These are phyloP conservation scores for Melanostoma scalare DNA, from an alignment of 2,888 invertebrate genomes.

Conservation along the genomic window DNA sequence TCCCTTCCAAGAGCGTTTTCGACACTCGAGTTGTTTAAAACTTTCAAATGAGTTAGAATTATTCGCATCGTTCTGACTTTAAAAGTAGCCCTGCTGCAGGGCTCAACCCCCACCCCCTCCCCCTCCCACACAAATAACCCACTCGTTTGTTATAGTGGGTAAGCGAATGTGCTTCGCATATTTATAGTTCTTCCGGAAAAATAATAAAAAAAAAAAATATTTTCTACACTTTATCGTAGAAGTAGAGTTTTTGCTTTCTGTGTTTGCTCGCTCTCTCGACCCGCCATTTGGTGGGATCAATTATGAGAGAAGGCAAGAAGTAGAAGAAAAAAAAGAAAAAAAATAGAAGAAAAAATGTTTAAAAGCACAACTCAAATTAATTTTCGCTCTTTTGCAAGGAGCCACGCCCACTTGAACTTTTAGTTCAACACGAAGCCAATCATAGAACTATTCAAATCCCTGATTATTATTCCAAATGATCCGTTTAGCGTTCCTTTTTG, in stretches of 20 bases:
- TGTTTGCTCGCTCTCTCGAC: constrained; percentile 34
- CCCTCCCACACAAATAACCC: constrained; percentile 28
- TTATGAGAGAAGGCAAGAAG: constrained; percentile 47
- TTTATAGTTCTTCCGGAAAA: constrained; percentile 37
- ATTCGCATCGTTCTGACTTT: constrained; percentile 68
- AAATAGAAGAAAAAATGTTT: constrained; percentile 22
- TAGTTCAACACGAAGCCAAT: constrained; percentile 68
- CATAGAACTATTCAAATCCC: constrained; percentile 69
- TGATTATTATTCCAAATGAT: constrained; percentile 72
- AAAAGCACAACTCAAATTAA: constrained; percentile 63
- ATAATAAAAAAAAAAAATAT: constrained; percentile 28
- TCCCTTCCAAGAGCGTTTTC: constrained; percentile 49
- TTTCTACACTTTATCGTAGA: constrained; percentile 44
- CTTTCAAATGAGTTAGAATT: constrained; percentile 70
- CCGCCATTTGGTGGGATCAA: constrained; percentile 57
- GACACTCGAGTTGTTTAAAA: constrained; percentile 62
- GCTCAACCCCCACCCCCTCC: constrained; percentile 2
- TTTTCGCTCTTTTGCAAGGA: constrained; percentile 46
- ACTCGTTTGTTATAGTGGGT: not conserved
- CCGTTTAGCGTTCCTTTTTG: constrained; percentile 51
- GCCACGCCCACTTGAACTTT: constrained; percentile 70
- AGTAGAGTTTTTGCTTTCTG: constrained; percentile 5
- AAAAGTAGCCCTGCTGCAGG: constrained; percentile 37
- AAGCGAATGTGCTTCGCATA: constrained; percentile 44
- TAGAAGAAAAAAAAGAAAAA: not conserved